phyloP scores from a whole-genome alignment of 2,113 vertebrate genomes.

The Atractosteus spatula region DNA sequence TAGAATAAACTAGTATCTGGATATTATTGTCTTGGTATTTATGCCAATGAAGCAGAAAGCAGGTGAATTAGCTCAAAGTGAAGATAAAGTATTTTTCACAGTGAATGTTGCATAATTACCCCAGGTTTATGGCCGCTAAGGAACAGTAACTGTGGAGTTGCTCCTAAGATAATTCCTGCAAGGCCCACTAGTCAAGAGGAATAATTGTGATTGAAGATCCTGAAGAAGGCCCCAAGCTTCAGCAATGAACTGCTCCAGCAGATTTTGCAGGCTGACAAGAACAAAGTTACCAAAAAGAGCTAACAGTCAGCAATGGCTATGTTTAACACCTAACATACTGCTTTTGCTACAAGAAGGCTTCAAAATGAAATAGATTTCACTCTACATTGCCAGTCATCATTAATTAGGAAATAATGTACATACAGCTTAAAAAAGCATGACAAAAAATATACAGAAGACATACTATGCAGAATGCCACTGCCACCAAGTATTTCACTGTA shows the following conservation, averaged over 20 bases:
- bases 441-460: too few relatives aligned
- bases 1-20: neutral
- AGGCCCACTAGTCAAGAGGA: neutral
- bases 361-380: too few relatives aligned
- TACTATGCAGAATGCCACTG: too few relatives aligned
- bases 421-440: too few relatives aligned
- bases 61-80: neutral
- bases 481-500: too few relatives aligned
- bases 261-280: neutral
- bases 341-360: too few relatives aligned
- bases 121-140: neutral
- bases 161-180: neutral
- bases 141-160: conserved; percentile 8
- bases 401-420: too few relatives aligned
- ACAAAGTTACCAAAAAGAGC: neutral
- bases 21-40: neutral
- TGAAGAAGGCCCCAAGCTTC: neutral
- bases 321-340: neutral
- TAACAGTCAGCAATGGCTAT: neutral
- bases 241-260: neutral
- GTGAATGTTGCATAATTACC: neutral
- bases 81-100: neutral
- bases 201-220: conserved; percentile 4
- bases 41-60: neutral
- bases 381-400: too few relatives aligned